phyloP scores from a whole-genome alignment of 2,113 vertebrate species.

The Zapornia atra region DNA sequence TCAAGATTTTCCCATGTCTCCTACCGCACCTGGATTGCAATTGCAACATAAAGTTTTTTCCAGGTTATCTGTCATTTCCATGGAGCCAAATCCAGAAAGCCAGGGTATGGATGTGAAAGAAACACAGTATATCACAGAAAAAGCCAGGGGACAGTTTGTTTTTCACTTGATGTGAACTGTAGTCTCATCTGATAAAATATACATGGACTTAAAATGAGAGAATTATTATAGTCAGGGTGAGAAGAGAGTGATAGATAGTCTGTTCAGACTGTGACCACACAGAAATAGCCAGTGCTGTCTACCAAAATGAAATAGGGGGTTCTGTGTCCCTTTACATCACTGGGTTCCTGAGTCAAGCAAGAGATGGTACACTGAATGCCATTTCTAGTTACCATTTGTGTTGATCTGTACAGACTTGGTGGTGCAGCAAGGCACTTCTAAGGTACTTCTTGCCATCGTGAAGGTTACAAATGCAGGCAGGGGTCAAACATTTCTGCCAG shows the following conservation, averaged over 20 bases:
- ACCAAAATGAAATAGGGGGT: background rate
- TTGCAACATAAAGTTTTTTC: background rate
- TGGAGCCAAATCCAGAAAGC: background rate
- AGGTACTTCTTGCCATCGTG: background rate
- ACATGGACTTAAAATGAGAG: background rate
- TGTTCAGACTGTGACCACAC: background rate
- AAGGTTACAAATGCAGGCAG: background rate
- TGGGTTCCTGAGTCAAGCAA: background rate
- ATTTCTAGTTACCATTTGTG: background rate
- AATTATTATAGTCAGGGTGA: background rate
- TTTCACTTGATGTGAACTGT: background rate
- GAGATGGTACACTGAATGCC: background rate
- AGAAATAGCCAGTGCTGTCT: background rate
- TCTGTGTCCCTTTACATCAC: background rate
- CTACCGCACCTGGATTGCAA: background rate
- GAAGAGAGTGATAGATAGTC: background rate
- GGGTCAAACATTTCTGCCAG: background rate
- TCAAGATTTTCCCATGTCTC: background rate
- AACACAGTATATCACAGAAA: background rate
- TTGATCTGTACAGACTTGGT: background rate
- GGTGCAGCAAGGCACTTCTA: background rate
- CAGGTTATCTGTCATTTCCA: background rate
- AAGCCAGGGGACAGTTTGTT: background rate
- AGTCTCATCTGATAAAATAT: background rate
- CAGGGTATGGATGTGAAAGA: background rate